Evolutionary conservation across 2,888 invertebrate species (phyloP).

Genomic region (Drosophila eohydei): DNA sequence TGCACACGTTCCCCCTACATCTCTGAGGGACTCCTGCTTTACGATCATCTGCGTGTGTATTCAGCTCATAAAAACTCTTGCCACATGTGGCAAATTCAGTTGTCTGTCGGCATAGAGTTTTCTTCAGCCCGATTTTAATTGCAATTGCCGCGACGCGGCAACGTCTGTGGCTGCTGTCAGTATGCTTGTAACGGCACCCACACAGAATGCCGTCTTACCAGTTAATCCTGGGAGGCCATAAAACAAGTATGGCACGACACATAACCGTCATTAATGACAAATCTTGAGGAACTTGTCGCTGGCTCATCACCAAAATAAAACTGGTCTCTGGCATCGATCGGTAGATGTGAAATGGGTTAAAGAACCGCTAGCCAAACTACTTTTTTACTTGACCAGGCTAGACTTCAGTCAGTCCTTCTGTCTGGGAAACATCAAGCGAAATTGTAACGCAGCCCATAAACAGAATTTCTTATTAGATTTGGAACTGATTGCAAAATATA

Average conservation of each 20-base stretch:
- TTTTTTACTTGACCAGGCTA: constrained; percentile 5
- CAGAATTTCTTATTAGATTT: background rate
- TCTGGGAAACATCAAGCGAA: constrained; percentile 12
- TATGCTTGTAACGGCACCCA: constrained; percentile 49
- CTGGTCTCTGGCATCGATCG: constrained; percentile 32
- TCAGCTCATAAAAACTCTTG: constrained; percentile 20
- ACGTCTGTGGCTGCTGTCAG: background rate
- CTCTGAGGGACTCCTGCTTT: constrained; percentile 40
- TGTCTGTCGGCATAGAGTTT: constrained; percentile 42
- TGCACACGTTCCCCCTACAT: constrained; percentile 25
- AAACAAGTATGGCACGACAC: constrained; percentile 12
- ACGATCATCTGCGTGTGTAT: constrained; percentile 35
- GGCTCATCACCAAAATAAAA: constrained; percentile 37
- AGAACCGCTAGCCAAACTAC: constrained; percentile 35
- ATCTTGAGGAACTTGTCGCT: constrained; percentile 40
- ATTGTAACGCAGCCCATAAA: constrained; percentile 1
- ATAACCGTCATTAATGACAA: constrained; percentile 44
- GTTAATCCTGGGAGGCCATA: constrained; percentile 42
- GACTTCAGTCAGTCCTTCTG: background rate
- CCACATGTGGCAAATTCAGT: constrained; percentile 34
- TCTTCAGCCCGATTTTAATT: constrained; percentile 43
- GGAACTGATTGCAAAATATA: background rate
- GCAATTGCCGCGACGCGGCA: constrained; percentile 17
- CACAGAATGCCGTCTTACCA: constrained; percentile 51
- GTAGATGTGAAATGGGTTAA: constrained; percentile 48